Evolutionary conservation across 1,140 invertebrate genomes (phyloP).

Genomic region (Bombus confusus): DNA sequence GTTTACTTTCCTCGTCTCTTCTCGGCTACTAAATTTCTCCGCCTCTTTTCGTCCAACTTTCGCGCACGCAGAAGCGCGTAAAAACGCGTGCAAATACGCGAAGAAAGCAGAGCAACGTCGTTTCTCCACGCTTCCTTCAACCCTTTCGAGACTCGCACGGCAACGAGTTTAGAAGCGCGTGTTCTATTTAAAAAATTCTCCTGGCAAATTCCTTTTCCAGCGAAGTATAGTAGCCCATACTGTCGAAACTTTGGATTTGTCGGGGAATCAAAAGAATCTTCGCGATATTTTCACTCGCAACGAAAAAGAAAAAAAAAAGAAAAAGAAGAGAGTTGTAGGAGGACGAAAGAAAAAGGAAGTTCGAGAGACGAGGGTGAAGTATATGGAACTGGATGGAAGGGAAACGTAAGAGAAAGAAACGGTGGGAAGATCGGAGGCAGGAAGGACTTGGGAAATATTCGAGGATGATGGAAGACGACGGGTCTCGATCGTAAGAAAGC

Average conservation of each 20-base stretch:
- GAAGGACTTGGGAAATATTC: neutral
- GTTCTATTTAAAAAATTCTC: too few species aligned
- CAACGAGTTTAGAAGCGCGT: too few species aligned
- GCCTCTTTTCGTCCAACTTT: neutral
- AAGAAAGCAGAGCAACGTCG: too few species aligned
- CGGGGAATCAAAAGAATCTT: neutral
- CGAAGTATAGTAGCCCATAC: too few species aligned
- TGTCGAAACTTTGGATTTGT: constrained; percentile 19
- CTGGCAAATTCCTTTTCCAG: too few species aligned
- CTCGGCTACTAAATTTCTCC: constrained; percentile 16
- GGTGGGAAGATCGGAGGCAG: too few species aligned
- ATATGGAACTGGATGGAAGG: neutral
- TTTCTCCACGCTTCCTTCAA: neutral
- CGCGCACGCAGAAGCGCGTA: neutral
- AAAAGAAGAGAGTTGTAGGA: neutral
- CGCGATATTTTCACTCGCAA: constrained; percentile 48
- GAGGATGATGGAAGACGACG: constrained; percentile 3
- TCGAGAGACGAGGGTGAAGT: neutral
- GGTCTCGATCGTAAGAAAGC: constrained; percentile 20
- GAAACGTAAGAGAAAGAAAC: neutral
- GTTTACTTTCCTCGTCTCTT: constrained; percentile 15
- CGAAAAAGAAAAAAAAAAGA: neutral
- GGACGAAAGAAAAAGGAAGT: neutral
- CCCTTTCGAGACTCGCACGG: neutral
- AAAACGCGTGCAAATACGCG: neutral